Evolutionary conservation across 2,113 vertebrate genomes (phyloP).

Genomic region (Plestiodon gilberti): DNA sequence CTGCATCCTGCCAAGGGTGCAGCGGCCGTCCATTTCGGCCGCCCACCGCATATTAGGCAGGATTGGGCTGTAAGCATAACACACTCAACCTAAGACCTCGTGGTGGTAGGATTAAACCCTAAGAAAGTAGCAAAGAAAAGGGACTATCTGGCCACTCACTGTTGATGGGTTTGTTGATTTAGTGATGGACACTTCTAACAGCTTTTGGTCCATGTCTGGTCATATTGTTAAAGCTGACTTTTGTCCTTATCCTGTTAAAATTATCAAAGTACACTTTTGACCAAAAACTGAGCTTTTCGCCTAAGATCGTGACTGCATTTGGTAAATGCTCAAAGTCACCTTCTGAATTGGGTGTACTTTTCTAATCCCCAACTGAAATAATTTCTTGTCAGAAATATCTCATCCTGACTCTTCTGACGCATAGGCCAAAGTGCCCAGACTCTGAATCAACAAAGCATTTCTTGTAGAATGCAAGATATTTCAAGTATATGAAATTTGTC

Average conservation of each 20-base stretch:
- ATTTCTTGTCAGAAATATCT: accelerated
- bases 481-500: background rate
- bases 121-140: background rate
- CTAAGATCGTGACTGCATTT: conserved; percentile 15
- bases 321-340: conserved; percentile 4
- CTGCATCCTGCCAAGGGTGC: too few species aligned
- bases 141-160: background rate
- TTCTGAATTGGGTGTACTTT: background rate
- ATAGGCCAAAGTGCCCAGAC: background rate
- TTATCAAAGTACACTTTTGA: conserved; percentile 6
- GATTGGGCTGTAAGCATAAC: too few species aligned
- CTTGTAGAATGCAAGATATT: conserved; percentile 2
- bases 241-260: conserved; percentile 9
- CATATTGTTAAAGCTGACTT: background rate
- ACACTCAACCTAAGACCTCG: background rate
- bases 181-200: background rate
- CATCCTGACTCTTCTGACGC: background rate
- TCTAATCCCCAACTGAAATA: background rate
- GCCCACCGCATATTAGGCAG: too few species aligned
- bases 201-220: background rate
- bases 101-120: background rate
- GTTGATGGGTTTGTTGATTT: background rate
- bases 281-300: conserved; percentile 8
- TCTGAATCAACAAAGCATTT: background rate
- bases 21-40: too few species aligned